Evolutionary conservation across 2,113 vertebrate species (phyloP).

Genomic region (Hyaena hyaena): DNA sequence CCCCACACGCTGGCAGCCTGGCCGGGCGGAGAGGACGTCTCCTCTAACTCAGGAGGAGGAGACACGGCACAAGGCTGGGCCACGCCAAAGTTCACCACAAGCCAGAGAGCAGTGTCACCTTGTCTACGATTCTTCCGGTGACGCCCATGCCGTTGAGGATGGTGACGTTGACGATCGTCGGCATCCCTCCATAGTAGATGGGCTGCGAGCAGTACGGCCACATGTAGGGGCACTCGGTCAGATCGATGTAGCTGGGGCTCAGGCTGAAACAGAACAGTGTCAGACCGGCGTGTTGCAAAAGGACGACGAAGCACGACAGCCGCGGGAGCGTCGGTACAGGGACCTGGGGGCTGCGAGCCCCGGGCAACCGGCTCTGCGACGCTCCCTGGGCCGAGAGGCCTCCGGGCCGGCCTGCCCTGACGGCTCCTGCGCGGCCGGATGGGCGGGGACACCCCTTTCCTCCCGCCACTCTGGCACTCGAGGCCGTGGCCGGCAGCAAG

Average conservation of each 20-base stretch:
- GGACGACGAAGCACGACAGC: fast-evolving
- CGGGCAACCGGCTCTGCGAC: not conserved
- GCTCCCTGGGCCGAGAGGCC: fast-evolving
- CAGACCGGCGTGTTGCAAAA: not conserved
- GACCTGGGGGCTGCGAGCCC: not conserved
- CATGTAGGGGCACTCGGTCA: slow-evolving; percentile 99
- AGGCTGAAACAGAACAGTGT: slow-evolving; percentile 85
- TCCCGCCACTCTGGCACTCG: not conserved
- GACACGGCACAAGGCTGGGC: not conserved
- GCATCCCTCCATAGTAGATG: slow-evolving; percentile 99
- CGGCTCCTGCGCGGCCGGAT: fast-evolving
- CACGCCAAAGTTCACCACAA: not conserved
- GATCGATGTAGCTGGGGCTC: slow-evolving; percentile 98
- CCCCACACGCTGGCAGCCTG: too few species aligned
- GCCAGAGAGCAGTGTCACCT: slow-evolving; percentile 86
- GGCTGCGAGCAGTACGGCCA: slow-evolving; percentile 99
- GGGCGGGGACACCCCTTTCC: not conserved
- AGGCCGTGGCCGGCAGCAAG: not conserved
- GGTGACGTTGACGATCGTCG: slow-evolving; percentile 97
- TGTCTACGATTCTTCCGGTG: slow-evolving; percentile 96
- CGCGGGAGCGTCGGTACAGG: fast-evolving
- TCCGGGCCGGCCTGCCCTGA: not conserved
- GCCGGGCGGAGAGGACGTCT: not conserved
- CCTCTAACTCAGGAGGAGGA: not conserved
- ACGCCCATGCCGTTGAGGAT: slow-evolving; percentile 99